Percentiles rank a stretch among this genome's conserved stretches.
Conservation (phyloP, 2,797 vertebrate species). For the Gadopsis marmoratus region DNA sequence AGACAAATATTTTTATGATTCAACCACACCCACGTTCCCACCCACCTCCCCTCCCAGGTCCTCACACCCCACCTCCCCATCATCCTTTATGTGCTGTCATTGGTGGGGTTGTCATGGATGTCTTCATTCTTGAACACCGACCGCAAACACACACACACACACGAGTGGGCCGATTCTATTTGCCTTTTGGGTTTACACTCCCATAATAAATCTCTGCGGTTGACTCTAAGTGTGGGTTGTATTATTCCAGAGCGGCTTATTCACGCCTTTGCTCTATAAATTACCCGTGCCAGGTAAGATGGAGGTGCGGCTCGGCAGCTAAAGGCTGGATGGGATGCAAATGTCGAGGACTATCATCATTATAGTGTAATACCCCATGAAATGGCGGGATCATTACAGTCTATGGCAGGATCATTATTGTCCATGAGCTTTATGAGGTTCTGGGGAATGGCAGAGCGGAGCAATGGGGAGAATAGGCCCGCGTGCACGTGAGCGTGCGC, state of each 20-base stretch:
- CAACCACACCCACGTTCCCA: slow-evolving; percentile 63
- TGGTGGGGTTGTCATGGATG: slow-evolving; percentile 78
- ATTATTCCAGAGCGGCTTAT: slow-evolving; percentile 90
- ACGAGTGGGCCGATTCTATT: slow-evolving; percentile 52
- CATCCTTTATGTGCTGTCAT: slow-evolving; percentile 80
- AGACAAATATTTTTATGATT: slow-evolving; percentile 83
- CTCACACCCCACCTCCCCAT: slow-evolving; percentile 60
- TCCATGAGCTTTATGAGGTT: slow-evolving; percentile 91
- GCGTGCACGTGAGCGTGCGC: background rate
- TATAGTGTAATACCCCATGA: slow-evolving; percentile 99
- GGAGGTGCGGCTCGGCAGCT: slow-evolving; percentile 92
- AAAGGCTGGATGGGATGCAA: slow-evolving; percentile 95
- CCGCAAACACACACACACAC: slow-evolving; percentile 48
- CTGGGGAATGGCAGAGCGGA: slow-evolving; percentile 88
- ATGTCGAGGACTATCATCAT: slow-evolving; percentile 97
- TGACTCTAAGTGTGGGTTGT: slow-evolving; percentile 92
- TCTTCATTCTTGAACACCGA: slow-evolving; percentile 79
- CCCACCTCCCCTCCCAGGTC: slow-evolving; percentile 63
- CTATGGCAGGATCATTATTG: slow-evolving; percentile 94
- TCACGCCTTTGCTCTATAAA: slow-evolving; percentile 91
- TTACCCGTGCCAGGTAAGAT: slow-evolving; percentile 92
- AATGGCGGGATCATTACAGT: slow-evolving; percentile 96
- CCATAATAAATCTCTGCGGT: slow-evolving; percentile 86
- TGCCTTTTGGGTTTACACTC: slow-evolving; percentile 81
- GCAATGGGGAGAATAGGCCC: slow-evolving; percentile 28